These are phyloP conservation scores for Isurus oxyrinchus DNA, from an alignment of 2,113 vertebrate species.

Conservation along the genomic window DNA sequence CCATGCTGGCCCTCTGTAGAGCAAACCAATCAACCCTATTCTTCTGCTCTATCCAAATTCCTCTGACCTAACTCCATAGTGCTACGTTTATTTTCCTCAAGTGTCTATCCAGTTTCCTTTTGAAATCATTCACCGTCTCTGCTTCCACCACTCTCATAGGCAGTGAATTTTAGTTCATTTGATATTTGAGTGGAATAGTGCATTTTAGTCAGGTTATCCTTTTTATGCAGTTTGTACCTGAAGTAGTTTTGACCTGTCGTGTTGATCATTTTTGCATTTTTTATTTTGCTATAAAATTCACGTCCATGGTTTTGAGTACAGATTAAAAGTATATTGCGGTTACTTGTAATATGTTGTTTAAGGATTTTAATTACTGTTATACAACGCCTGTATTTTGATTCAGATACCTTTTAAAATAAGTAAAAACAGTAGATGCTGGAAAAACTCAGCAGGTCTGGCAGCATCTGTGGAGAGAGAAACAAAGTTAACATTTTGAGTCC, in stretches of 20 bases:
- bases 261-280: neutral
- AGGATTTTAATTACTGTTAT: neutral
- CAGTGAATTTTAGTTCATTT: no score
- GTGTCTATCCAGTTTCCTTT: no score
- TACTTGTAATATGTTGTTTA: neutral
- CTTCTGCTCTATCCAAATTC: neutral
- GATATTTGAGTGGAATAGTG: neutral
- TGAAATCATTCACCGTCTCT: no score
- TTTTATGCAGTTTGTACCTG: neutral
- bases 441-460: no score
- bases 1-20: neutral
- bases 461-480: no score
- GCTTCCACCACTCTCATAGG: no score
- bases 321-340: neutral
- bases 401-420: neutral
- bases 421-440: no score
- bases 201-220: neutral
- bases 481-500: no score
- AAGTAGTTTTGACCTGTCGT: neutral
- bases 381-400: neutral
- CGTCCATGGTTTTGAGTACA: neutral
- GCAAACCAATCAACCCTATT: neutral
- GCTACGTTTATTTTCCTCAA: no score
- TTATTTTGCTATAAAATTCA: neutral
- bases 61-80: no score